These are phyloP conservation scores for Donacobius atricapilla DNA, from an alignment of 2,113 vertebrate species.

Conservation along the genomic window DNA sequence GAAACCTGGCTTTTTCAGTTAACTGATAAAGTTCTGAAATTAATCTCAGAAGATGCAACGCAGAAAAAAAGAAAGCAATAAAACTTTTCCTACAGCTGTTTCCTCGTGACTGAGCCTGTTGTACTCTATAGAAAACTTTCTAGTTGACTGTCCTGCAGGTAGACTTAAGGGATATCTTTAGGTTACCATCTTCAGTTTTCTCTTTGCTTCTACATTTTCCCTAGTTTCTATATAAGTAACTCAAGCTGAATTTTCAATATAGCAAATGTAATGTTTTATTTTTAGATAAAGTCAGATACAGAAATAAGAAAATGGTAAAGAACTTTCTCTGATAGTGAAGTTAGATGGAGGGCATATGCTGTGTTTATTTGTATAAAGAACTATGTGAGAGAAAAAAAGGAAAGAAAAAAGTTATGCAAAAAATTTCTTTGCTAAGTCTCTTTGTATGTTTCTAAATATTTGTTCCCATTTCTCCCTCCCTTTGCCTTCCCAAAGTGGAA, in stretches of 20 bases:
- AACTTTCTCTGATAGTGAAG: not conserved
- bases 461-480: not conserved
- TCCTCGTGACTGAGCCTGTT: not conserved
- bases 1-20: not conserved
- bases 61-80: not conserved
- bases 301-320: not conserved
- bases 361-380: not conserved
- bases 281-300: not conserved
- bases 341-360: not conserved
- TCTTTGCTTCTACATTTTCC: not conserved
- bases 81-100: not conserved
- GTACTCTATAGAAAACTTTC: not conserved
- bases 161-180: not conserved
- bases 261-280: not conserved
- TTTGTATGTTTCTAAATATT: not conserved
- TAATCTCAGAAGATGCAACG: not conserved
- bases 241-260: not conserved
- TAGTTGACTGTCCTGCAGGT: not conserved
- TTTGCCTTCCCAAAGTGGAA: not conserved
- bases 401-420: not conserved
- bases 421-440: not conserved
- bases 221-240: not conserved
- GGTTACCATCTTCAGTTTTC: not conserved
- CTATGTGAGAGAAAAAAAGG: not conserved
- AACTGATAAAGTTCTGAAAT: not conserved